Evolutionary conservation across 2,113 vertebrate species (phyloP), one percentile per base, ranked within the genome.

Genomic region (Xerus inauris): DNA sequence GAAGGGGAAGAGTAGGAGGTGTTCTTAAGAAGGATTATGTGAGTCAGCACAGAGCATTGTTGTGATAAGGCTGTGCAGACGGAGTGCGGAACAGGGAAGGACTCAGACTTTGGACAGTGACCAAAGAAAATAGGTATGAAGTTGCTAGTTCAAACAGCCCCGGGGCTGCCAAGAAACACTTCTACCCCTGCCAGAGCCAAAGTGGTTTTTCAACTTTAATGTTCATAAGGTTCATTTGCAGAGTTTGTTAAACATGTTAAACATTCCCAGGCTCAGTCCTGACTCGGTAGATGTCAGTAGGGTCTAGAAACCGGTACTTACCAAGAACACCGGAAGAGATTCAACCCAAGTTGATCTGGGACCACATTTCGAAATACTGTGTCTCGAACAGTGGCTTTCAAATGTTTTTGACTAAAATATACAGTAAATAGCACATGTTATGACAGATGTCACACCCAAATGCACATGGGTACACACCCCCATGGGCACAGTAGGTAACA

Each of bases 91-190:
- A 28, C 2, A 80, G 51, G 49, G 49, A 82, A 49, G 92, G 49
- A 85, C 17, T 92, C 64, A 57, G 24, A 40, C 71, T 91, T 93
- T 94, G 59, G 92, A 94, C 12, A 77, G 81, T 59, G 49, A 90
- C 94, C 95, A 97, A 97, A 90, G 64, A 92, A 92, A 97, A 92
- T 10, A 95, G 71, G n/a, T 76, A 90, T 22, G 47, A 72, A 51
- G 51, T 77, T 75, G 75, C 76, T 83, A 47, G 47, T 64, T 87
- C 92, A 91, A 91, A 77, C 38, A 88, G 86, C 20, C 69, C 59
- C 13, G 7, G 57, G 35, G 38, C 45, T 97, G 86, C 86, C 95
- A 95, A 95, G 79, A 88, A 94, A 81, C 35, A 65, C 76, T 91
- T 80, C 81, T 75, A 87, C 54, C 49, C 17, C n/a, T 49, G 64